Evolutionary conservation across 1,140 invertebrate species (phyloP).

Genomic region (Vanessa tameamea): DNA sequence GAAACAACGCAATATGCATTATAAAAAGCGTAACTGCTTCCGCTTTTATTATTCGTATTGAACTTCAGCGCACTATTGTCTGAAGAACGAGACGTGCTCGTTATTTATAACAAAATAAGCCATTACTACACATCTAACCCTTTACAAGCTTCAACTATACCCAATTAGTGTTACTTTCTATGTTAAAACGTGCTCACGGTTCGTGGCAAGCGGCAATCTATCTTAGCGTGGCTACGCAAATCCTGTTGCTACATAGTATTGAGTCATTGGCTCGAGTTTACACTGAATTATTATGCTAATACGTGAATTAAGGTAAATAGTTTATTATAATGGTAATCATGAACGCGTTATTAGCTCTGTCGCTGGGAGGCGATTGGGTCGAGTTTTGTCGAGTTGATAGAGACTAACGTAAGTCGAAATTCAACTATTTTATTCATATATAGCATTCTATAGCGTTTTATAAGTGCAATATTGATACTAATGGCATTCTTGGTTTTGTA

Average conservation of each 20-base stretch:
- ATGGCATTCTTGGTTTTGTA: no score
- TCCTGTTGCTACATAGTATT: slow-evolving; percentile 29
- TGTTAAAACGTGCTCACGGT: slow-evolving; percentile 28
- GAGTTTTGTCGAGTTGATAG: not conserved
- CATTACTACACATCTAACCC: slow-evolving; percentile 17
- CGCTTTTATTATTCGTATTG: not conserved
- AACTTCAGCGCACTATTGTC: not conserved
- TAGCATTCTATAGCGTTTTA: no score
- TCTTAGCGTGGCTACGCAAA: slow-evolving; percentile 30
- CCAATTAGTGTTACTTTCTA: slow-evolving; percentile 28
- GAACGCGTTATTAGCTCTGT: slow-evolving; percentile 9
- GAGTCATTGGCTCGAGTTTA: slow-evolving; percentile 25
- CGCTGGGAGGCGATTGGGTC: not conserved
- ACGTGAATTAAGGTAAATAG: slow-evolving; percentile 28
- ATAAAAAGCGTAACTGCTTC: not conserved
- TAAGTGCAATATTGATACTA: no score
- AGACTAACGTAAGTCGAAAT: not conserved
- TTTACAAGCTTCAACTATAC: slow-evolving; percentile 15
- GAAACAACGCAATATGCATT: no score
- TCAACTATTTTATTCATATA: no score
- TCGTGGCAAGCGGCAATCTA: slow-evolving; percentile 31
- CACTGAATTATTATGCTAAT: slow-evolving; percentile 31
- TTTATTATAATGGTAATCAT: slow-evolving; percentile 23
- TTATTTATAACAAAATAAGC: slow-evolving; percentile 10
- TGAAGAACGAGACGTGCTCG: not conserved